Evolutionary conservation across 1,140 invertebrate genomes (phyloP), one percentile per base, ranked within the genome.

Genomic region (Rhagoletis zephyria): DNA sequence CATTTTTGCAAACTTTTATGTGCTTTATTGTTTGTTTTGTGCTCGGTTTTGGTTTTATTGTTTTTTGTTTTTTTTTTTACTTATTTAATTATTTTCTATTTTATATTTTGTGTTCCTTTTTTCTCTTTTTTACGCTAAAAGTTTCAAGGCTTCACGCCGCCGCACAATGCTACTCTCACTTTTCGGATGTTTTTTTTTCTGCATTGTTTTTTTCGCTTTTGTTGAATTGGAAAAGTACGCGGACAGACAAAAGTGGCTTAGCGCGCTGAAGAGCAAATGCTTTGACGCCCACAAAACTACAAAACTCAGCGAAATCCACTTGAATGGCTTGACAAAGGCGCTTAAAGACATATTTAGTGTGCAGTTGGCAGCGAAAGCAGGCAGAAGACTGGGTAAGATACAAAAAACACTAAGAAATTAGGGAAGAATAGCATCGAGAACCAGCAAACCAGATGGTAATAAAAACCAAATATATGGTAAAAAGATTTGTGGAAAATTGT

Each of bases 111-210:
- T 74, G 70, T 63, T 63, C n/a, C 9, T 9, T 74, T 74, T 48
- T 74, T 74, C 42, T 42, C 56, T 56, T 63, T 81, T 51, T 59
- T 6, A 2, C 48, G 74, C 74, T 81, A 6, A 81, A 81, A 81
- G 48, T 81, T 81, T 81, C 48, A 81, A 81, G 74, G 74, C 48
- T 81, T 81, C n/a, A 81, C 74, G 4, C 74, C 74, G 48, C 7
- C 9, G 48, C 51, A 81, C 74, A 81, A 81, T 81, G 74, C 48
- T 48, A 30, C 45, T 56, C 48, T 48, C 70, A 77, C 70, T 51
- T 30, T 30, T 30, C 30, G 30, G 30, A 30, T 30, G 14, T 51
- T 56, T 81, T 30, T 67, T 40, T 4, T 81, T 81, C 48, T 48
- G 9, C 74, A 81, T 81, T 48, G 51, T 56, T 30, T 30, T 30